Evolutionary conservation across 1,140 invertebrate genomes (phyloP).

Genomic region (Euura saliciscinereae): DNA sequence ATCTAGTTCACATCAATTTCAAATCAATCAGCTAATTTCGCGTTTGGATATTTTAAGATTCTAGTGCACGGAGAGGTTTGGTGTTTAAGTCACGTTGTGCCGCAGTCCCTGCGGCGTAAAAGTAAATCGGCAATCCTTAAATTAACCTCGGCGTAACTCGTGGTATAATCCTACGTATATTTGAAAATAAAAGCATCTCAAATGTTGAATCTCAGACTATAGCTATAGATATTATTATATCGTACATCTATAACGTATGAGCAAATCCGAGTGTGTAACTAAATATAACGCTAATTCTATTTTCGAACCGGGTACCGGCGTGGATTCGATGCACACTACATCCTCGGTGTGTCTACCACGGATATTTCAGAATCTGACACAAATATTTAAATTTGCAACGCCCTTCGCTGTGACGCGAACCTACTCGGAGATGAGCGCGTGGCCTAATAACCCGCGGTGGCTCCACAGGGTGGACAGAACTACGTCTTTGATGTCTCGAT

Average conservation of each 20-base stretch:
- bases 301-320: slow-evolving; percentile 29
- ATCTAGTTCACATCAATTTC: no score
- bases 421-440: not conserved
- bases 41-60: no score
- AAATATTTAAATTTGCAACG: slow-evolving; percentile 29
- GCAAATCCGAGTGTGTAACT: slow-evolving; percentile 23
- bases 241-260: not conserved
- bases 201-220: not conserved
- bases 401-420: not conserved
- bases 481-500: not conserved
- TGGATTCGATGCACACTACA: slow-evolving; percentile 19
- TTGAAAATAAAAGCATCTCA: not conserved
- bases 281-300: slow-evolving; percentile 57
- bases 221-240: not conserved
- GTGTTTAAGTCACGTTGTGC: not conserved
- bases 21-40: no score
- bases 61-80: no score
- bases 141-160: not conserved
- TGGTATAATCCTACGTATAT: not conserved
- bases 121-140: slow-evolving; percentile 5
- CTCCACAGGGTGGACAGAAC: not conserved
- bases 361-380: slow-evolving; percentile 46
- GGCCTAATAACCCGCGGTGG: not conserved
- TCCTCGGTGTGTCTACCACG: slow-evolving; percentile 37
- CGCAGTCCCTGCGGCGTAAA: not conserved